Evolutionary conservation across 2,113 vertebrate genomes (phyloP).

Genomic region (Haemorhous mexicanus): DNA sequence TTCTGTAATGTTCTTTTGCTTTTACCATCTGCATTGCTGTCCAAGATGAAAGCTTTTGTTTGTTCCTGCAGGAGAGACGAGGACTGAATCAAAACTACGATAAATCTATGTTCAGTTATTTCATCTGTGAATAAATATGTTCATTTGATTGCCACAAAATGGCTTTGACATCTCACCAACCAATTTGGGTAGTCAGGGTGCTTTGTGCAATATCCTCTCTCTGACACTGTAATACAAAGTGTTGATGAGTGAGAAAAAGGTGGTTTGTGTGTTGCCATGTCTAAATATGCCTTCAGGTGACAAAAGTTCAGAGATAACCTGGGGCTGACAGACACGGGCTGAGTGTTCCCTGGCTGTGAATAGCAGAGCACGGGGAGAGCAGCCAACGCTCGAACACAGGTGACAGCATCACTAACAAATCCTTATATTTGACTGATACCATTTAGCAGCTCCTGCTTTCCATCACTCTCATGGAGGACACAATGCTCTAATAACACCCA

Average conservation of each 20-base stretch:
- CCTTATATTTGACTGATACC: background rate
- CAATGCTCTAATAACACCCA: background rate
- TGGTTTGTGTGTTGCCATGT: background rate
- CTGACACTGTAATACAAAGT: background rate
- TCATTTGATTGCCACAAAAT: background rate
- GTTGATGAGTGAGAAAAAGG: slow-evolving; percentile 41
- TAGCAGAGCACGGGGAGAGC: background rate
- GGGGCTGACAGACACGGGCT: background rate
- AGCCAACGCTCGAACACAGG: background rate
- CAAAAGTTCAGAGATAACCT: background rate
- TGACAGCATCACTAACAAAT: slow-evolving; percentile 15
- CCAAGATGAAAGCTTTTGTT: background rate
- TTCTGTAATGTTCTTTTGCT: background rate
- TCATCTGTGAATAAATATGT: slow-evolving; percentile 2
- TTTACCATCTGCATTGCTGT: background rate
- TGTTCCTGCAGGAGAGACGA: background rate
- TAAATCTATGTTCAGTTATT: background rate
- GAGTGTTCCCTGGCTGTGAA: background rate
- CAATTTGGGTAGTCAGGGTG: background rate
- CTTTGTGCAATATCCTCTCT: background rate
- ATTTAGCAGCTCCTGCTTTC: slow-evolving; percentile 23
- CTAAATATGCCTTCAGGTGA: slow-evolving; percentile 12
- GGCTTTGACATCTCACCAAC: background rate
- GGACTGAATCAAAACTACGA: background rate
- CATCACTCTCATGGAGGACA: background rate